Evolutionary conservation across 1,140 invertebrate genomes (phyloP).

Genomic region (Diploscapter pachys): DNA sequence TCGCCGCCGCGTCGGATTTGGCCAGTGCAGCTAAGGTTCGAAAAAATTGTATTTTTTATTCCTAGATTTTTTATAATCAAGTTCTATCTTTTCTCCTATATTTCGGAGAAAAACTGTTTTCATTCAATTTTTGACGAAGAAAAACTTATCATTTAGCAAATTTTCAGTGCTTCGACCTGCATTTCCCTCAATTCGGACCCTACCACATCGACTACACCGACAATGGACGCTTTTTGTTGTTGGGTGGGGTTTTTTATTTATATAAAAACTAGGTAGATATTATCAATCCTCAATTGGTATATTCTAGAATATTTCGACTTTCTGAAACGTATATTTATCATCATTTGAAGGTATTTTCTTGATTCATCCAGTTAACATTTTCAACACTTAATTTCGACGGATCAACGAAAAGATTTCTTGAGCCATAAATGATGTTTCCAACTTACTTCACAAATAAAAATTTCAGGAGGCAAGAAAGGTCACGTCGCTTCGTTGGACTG

Average conservation of each 20-base stretch:
- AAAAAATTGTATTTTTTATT: no score
- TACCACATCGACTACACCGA: slow-evolving; percentile 80
- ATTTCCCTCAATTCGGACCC: slow-evolving; percentile 81
- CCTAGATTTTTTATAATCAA: neutral
- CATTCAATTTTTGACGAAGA: neutral
- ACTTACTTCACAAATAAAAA: neutral
- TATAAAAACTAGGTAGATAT: no score
- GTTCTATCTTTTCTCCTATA: slow-evolving; percentile 24
- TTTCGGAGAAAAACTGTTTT: neutral
- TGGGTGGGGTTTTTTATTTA: slow-evolving; percentile 67
- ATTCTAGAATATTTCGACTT: neutral
- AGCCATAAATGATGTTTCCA: neutral
- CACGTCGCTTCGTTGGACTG: slow-evolving; percentile 95
- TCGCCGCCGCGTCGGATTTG: slow-evolving; percentile 78
- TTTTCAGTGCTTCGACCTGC: slow-evolving; percentile 74
- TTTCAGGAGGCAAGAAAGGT: slow-evolving; percentile 69
- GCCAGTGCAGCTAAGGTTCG: slow-evolving; percentile 77
- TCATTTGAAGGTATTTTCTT: neutral
- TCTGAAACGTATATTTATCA: neutral
- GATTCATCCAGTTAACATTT: neutral
- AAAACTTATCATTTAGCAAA: neutral
- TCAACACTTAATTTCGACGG: no score
- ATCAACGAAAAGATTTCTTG: no score
- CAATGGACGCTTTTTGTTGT: slow-evolving; percentile 83
- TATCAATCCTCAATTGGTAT: no score